Percentiles rank a stretch among this genome's conserved stretches.
Evolutionary conservation across 2,113 vertebrate species (phyloP).

Genomic region (Pluvianellus socialis): DNA sequence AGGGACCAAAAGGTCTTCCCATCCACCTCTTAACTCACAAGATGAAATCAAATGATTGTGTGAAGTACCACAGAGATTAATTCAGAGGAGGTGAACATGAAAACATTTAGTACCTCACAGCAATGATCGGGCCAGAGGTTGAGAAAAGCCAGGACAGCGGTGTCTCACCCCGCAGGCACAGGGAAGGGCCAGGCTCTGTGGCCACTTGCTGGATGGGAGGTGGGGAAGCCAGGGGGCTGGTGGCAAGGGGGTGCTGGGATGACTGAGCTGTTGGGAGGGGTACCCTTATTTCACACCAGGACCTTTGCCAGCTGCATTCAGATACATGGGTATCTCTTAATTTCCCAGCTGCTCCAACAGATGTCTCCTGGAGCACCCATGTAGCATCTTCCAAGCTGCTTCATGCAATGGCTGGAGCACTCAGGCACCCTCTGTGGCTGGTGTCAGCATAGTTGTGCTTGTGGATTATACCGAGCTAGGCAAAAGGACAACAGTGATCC

Average conservation of each 20-base stretch:
- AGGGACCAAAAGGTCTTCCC: neutral
- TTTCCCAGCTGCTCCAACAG: neutral
- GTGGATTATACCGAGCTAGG: neutral
- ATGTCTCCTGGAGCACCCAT: neutral
- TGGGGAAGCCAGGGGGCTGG: neutral
- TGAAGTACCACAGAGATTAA: neutral
- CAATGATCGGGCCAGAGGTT: neutral
- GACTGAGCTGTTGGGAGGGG: neutral
- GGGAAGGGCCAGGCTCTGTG: neutral
- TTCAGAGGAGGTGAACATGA: neutral
- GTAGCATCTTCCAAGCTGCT: neutral
- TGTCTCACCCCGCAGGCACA: neutral
- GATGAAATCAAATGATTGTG: neutral
- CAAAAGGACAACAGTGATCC: neutral
- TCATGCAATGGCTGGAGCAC: neutral
- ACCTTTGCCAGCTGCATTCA: neutral
- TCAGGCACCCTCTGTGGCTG: neutral
- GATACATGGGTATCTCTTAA: neutral
- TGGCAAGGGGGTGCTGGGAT: rapidly evolving
- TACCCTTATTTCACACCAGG: neutral
- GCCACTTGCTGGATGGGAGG: rapidly evolving
- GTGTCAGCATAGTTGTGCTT: neutral
- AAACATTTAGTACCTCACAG: neutral
- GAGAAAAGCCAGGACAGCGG: neutral
- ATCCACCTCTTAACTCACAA: neutral